phyloP scores from a whole-genome alignment of 2,797 vertebrate genomes.

The Rhadinocentrus ornatus region DNA sequence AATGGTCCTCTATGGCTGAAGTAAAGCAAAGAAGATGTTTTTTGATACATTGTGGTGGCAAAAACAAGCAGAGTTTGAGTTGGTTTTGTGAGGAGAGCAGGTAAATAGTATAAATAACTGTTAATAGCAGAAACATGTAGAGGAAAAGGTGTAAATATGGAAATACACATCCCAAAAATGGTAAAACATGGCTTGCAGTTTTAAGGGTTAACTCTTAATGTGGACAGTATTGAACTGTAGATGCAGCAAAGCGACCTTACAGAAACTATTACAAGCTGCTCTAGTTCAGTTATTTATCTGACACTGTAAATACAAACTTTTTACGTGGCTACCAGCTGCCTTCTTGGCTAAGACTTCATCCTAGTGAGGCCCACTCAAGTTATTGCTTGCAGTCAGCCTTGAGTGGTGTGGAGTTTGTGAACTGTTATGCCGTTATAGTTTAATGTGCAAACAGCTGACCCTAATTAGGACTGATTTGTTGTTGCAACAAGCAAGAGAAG shows the following conservation, averaged over 20 bases:
- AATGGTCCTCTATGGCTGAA: too few species aligned
- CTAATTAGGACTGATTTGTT: conserved; percentile 54
- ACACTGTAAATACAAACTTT: conserved; percentile 28
- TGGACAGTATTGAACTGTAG: background rate
- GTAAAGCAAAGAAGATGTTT: too few species aligned
- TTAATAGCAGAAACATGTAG: too few species aligned
- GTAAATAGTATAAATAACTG: too few species aligned
- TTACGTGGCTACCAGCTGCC: conserved; percentile 50
- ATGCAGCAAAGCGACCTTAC: background rate
- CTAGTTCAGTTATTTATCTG: conserved; percentile 29
- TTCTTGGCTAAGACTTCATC: conserved; percentile 39
- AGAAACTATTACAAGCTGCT: conserved; percentile 26
- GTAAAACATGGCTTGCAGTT: background rate
- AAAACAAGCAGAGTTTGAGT: too few species aligned
- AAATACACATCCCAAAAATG: background rate
- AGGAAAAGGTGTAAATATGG: too few species aligned
- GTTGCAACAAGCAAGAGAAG: conserved; percentile 13
- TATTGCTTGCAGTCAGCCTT: conserved; percentile 26
- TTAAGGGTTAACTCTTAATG: conserved; percentile 25
- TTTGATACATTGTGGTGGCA: too few species aligned
- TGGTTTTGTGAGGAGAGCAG: too few species aligned
- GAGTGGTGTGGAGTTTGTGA: conserved; percentile 41
- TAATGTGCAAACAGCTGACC: conserved; percentile 59
- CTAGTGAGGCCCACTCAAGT: conserved; percentile 23
- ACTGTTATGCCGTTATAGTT: conserved; percentile 26